Conservation (phyloP, 2,888 invertebrate genomes). For the Chymomyza amoena region DNA sequence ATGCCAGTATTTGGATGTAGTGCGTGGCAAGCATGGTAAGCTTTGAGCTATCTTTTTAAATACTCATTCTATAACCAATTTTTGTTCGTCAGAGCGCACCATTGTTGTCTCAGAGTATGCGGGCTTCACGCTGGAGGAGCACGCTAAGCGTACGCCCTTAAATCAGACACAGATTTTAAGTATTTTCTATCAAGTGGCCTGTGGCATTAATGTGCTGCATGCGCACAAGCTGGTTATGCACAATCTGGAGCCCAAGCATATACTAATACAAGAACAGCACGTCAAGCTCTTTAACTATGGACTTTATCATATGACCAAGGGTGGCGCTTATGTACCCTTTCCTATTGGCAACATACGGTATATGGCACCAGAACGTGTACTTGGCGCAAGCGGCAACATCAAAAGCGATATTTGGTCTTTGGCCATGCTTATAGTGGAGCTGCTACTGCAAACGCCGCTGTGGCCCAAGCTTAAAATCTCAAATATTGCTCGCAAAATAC, state of each 20-base stretch:
- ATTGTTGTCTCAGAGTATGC: slow-evolving; percentile 90
- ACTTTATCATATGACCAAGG: slow-evolving; percentile 93
- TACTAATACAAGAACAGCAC: slow-evolving; percentile 84
- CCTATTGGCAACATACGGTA: slow-evolving; percentile 90
- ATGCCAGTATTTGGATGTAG: slow-evolving; percentile 93
- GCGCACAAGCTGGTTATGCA: slow-evolving; percentile 86
- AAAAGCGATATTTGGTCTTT: slow-evolving; percentile 96
- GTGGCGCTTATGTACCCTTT: slow-evolving; percentile 92
- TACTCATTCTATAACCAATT: neutral
- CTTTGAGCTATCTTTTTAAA: slow-evolving; percentile 7
- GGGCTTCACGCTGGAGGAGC: slow-evolving; percentile 83
- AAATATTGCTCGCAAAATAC: slow-evolving; percentile 85
- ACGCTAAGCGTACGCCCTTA: slow-evolving; percentile 77
- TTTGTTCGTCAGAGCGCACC: slow-evolving; percentile 83
- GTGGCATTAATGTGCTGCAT: slow-evolving; percentile 87
- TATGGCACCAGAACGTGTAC: slow-evolving; percentile 89
- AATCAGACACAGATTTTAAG: slow-evolving; percentile 80
- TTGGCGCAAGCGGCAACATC: slow-evolving; percentile 83
- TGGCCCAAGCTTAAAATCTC: slow-evolving; percentile 88
- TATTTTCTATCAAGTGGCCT: slow-evolving; percentile 86
- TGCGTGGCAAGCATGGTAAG: slow-evolving; percentile 95
- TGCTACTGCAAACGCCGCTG: slow-evolving; percentile 84
- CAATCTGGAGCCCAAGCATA: slow-evolving; percentile 89
- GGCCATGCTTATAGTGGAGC: slow-evolving; percentile 92
- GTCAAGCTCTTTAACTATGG: slow-evolving; percentile 96